Conservation (phyloP, 2,888 invertebrate genomes). For the Lasiommata megera region DNA sequence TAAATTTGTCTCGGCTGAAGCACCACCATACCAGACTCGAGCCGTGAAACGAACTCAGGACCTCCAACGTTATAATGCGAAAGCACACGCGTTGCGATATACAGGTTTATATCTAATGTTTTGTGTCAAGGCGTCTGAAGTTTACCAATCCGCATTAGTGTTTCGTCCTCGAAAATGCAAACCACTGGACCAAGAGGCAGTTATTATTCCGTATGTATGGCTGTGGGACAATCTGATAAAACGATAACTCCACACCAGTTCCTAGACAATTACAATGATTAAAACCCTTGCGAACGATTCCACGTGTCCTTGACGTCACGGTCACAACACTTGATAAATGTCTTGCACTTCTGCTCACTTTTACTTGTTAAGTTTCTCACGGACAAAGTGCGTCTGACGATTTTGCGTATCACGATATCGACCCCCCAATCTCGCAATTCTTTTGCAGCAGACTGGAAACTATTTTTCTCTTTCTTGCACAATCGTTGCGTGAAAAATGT, state of each 20-base stretch:
- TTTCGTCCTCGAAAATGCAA: too few species aligned
- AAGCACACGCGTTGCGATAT: too few species aligned
- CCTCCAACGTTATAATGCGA: too few species aligned
- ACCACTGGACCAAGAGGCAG: too few species aligned
- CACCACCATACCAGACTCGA: too few species aligned
- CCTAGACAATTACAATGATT: background rate
- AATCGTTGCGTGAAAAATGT: too few species aligned
- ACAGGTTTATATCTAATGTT: too few species aligned
- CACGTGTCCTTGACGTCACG: conserved; percentile 4
- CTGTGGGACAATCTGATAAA: conserved; percentile 2
- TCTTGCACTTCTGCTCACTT: background rate
- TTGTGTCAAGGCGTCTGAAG: too few species aligned
- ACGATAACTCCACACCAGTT: background rate
- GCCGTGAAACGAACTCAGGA: too few species aligned
- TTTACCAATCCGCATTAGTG: too few species aligned
- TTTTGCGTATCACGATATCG: background rate
- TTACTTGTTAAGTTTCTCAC: background rate
- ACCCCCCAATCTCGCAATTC: conserved; percentile 6
- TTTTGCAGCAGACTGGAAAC: conserved; percentile 1
- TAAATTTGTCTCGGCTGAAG: too few species aligned
- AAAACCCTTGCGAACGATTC: background rate
- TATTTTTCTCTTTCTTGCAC: too few species aligned
- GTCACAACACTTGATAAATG: background rate
- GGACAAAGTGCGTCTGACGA: background rate
- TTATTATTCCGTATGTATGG: background rate